Conservation (phyloP, 2,113 vertebrate genomes). For the Rhea pennata region DNA sequence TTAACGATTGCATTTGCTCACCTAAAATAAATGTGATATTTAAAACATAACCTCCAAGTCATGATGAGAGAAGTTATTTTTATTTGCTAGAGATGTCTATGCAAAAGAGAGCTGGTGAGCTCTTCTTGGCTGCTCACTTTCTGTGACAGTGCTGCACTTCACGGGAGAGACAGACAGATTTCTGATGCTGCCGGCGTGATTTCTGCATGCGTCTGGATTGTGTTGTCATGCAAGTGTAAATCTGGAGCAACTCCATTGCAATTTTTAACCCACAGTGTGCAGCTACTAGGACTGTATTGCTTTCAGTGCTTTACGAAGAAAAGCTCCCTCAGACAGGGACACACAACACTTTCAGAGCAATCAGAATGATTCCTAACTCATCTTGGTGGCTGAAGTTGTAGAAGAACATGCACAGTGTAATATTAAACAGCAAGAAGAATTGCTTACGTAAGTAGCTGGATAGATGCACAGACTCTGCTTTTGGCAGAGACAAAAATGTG, state of each 20-base stretch:
- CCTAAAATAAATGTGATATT: not conserved
- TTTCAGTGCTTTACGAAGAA: not conserved
- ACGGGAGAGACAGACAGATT: not conserved
- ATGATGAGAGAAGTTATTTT: conserved; percentile 42
- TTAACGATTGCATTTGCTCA: conserved; percentile 1
- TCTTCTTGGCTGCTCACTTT: not conserved
- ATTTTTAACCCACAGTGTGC: not conserved
- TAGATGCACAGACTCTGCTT: not conserved
- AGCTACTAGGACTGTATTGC: not conserved
- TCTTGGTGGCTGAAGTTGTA: not conserved
- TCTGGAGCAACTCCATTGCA: not conserved
- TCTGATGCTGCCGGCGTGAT: not conserved
- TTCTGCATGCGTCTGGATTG: not conserved
- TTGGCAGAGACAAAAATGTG: fast-evolving
- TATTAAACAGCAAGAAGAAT: not conserved
- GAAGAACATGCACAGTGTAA: not conserved
- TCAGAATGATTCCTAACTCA: not conserved
- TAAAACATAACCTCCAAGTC: not conserved
- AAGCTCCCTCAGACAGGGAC: not conserved
- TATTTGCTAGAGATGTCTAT: conserved; percentile 25
- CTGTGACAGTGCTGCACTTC: not conserved
- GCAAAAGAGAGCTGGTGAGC: not conserved
- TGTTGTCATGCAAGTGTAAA: not conserved
- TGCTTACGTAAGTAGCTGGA: not conserved
- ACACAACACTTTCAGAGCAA: not conserved